Conservation (phyloP, 2,797 vertebrate genomes). For the Neostethus bicornis region DNA sequence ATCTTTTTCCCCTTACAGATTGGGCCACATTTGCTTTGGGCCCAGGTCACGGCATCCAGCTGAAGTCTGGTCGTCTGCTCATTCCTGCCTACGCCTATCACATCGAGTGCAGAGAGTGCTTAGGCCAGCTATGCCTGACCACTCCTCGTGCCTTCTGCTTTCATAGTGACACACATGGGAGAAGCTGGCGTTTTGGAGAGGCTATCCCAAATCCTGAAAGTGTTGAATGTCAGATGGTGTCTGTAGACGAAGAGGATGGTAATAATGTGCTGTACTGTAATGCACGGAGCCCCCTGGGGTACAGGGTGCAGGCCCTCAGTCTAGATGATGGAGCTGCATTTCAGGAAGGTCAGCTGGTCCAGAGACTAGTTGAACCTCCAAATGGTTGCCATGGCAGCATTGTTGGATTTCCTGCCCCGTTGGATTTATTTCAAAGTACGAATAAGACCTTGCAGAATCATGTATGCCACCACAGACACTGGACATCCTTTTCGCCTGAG, state of each 20-base stretch:
- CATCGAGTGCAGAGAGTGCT: constrained; percentile 90
- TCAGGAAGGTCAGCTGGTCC: constrained; percentile 87
- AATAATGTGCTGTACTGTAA: constrained; percentile 90
- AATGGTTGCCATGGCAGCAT: constrained; percentile 93
- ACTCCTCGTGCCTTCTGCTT: constrained; percentile 90
- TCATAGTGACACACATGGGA: constrained; percentile 91
- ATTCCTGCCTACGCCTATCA: constrained; percentile 93
- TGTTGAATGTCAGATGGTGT: constrained; percentile 93
- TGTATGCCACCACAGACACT: constrained; percentile 29
- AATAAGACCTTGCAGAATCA: constrained; percentile 4
- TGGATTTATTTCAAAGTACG: constrained; percentile 44
- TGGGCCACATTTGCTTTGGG: constrained; percentile 96
- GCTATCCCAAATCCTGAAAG: constrained; percentile 86
- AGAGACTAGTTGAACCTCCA: constrained; percentile 84
- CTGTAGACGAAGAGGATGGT: constrained; percentile 86
- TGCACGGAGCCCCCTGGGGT: constrained; percentile 88
- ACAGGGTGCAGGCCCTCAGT: constrained; percentile 91
- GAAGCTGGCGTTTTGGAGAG: constrained; percentile 85
- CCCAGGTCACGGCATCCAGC: constrained; percentile 91
- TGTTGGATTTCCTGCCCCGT: constrained; percentile 85
- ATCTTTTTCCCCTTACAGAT: constrained; percentile 72
- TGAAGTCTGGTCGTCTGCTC: constrained; percentile 89
- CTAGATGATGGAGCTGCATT: constrained; percentile 85
- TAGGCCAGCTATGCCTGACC: constrained; percentile 88
- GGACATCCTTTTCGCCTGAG: constrained; percentile 26